phyloP scores from a whole-genome alignment of 1,140 invertebrate genomes.

The Colletes gigas region DNA sequence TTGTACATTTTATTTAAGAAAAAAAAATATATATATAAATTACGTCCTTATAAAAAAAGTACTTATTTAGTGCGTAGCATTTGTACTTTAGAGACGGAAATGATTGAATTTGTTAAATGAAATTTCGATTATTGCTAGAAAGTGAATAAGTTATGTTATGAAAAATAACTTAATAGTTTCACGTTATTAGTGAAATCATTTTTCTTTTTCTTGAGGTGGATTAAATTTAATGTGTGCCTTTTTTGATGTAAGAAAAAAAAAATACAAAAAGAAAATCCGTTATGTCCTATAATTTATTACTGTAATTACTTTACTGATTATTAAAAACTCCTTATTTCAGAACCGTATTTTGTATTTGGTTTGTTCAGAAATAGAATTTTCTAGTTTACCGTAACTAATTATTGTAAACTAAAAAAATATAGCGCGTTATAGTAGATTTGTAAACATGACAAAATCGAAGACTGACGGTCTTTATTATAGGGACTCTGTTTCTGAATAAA shows the following conservation, averaged over 20 bases:
- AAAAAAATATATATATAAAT: slow-evolving; percentile 45
- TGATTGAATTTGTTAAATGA: slow-evolving; percentile 23
- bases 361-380: slow-evolving; percentile 26
- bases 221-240: slow-evolving; percentile 12
- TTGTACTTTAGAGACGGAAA: slow-evolving; percentile 59
- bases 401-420: slow-evolving; percentile 7
- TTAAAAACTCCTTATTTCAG: background rate
- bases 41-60: slow-evolving; percentile 57
- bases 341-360: background rate
- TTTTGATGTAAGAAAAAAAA: background rate
- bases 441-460: slow-evolving; percentile 46
- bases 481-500: slow-evolving; percentile 43
- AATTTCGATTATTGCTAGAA: slow-evolving; percentile 27
- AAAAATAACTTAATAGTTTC: slow-evolving; percentile 12
- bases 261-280: slow-evolving; percentile 12
- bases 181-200: slow-evolving; percentile 1
- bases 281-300: slow-evolving; percentile 37
- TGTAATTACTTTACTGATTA: slow-evolving; percentile 19
- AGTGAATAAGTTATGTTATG: slow-evolving; percentile 7
- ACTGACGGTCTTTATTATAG: slow-evolving; percentile 51
- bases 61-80: slow-evolving; percentile 62
- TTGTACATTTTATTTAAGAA: slow-evolving; percentile 71
- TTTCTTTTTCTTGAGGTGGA: background rate
- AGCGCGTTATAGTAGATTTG: slow-evolving; percentile 12
- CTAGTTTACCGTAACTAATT: background rate